A percentile compares a stretch with the other conserved stretches of the same genome.
Evolutionary conservation across 2,113 vertebrate species (phyloP).

Genomic region (Chionomys nivalis): DNA sequence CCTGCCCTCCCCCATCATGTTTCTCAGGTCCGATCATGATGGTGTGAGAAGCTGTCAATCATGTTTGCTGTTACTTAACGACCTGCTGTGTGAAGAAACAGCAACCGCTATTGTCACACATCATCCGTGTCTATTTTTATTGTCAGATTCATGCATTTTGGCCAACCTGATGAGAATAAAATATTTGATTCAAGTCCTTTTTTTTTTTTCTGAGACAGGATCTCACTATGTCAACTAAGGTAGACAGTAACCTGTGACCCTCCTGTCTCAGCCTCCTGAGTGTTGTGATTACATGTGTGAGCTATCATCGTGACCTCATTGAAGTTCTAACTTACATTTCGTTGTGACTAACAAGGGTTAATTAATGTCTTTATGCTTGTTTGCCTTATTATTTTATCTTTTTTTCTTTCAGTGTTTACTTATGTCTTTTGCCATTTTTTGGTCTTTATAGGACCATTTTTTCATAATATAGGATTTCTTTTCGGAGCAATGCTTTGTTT

Average conservation of each 20-base stretch:
- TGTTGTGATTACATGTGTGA: too few relatives aligned
- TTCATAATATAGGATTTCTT: slow-evolving; percentile 27
- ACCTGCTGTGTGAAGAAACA: neutral
- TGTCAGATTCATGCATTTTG: slow-evolving; percentile 12
- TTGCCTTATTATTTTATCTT: neutral
- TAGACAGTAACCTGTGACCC: neutral
- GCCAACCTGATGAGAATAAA: slow-evolving; percentile 19
- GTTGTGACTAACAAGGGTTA: neutral
- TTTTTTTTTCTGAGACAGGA: neutral
- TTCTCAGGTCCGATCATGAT: neutral
- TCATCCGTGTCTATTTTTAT: neutral
- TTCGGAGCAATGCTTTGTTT: neutral
- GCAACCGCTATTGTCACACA: neutral
- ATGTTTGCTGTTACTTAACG: slow-evolving; percentile 9
- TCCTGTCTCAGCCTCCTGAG: neutral
- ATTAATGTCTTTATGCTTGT: neutral
- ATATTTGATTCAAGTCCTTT: slow-evolving; percentile 37
- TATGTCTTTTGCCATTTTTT: neutral
- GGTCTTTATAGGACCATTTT: neutral
- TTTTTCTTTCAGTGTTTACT: neutral
- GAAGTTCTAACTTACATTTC: slow-evolving; percentile 35
- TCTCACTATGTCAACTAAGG: neutral
- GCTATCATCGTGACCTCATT: neutral
- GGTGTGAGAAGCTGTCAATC: neutral
- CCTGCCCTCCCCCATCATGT: neutral